Evolutionary conservation across 30 jellyfish, hydroid and myxozoan genomes (phyloP).

Genomic region (Cassiopea xamachana): DNA sequence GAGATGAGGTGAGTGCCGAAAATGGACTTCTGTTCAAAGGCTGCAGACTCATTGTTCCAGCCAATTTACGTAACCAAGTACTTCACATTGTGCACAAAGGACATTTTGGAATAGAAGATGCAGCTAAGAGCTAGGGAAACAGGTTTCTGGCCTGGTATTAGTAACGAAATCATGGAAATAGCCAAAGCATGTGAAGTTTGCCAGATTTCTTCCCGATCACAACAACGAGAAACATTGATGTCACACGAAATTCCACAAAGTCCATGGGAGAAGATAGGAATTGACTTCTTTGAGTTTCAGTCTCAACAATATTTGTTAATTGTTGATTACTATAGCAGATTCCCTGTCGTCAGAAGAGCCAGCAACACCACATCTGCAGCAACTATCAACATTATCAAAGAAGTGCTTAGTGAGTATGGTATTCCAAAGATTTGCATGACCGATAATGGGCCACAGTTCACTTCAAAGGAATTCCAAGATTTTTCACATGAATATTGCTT

Average conservation of each 20-base stretch:
- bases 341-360: slow-evolving; percentile 26
- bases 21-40: slow-evolving; percentile 14
- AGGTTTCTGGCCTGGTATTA: slow-evolving; percentile 51
- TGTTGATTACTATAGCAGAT: slow-evolving; percentile 50
- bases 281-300: slow-evolving; percentile 40
- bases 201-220: background rate
- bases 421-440: slow-evolving; percentile 42
- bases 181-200: slow-evolving; percentile 31
- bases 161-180: slow-evolving; percentile 17
- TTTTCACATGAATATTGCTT: slow-evolving; percentile 37
- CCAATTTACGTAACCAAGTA: slow-evolving; percentile 14
- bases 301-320: slow-evolving; percentile 24
- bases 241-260: slow-evolving; percentile 53
- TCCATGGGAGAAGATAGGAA: slow-evolving; percentile 61
- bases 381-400: slow-evolving; percentile 25
- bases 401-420: slow-evolving; percentile 36
- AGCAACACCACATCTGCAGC: slow-evolving; percentile 19
- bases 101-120: slow-evolving; percentile 41
- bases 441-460: slow-evolving; percentile 64
- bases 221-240: slow-evolving; percentile 49
- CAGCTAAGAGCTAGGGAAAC: slow-evolving; percentile 35
- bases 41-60: slow-evolving; percentile 11
- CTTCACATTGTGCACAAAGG: slow-evolving; percentile 26
- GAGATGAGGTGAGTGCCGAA: slow-evolving; percentile 25
- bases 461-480: slow-evolving; percentile 16